Conservation (phyloP, 2,113 vertebrate species). For the Penelope pileata region DNA sequence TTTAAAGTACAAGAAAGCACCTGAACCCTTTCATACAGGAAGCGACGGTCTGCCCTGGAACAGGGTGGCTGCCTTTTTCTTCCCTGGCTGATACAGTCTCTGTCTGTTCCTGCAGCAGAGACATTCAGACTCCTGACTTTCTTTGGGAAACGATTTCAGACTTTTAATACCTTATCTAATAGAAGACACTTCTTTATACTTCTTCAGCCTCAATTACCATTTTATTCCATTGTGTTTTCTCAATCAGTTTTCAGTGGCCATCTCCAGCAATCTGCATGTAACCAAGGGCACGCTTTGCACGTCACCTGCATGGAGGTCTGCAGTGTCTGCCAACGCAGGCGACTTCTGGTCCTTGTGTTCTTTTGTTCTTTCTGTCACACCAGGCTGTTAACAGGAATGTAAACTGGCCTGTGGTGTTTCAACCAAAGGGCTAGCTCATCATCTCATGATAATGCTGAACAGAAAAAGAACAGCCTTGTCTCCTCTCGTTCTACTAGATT, state of each 20-base stretch:
- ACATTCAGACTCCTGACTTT: background rate
- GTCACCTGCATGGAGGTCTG: background rate
- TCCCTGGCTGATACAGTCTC: rapidly evolving
- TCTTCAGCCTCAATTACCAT: background rate
- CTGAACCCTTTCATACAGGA: background rate
- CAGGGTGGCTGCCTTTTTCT: rapidly evolving
- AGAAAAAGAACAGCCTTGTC: background rate
- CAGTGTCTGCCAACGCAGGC: background rate
- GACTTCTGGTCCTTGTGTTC: background rate
- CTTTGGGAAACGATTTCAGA: rapidly evolving
- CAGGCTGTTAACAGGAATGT: background rate
- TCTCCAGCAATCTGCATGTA: background rate
- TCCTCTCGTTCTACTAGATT: background rate
- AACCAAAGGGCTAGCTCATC: background rate
- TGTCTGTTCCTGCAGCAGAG: rapidly evolving
- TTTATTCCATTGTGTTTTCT: background rate
- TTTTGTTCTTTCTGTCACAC: background rate
- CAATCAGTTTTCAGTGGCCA: background rate
- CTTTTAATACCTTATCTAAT: background rate
- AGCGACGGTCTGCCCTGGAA: background rate
- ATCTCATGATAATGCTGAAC: background rate
- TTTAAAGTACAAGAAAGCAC: background rate
- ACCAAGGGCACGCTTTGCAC: background rate
- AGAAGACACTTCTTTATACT: background rate
- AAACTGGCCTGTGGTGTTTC: rapidly evolving